Percentiles rank a stretch among this genome's conserved stretches.
Evolutionary conservation across 2,113 vertebrate species (phyloP).

Genomic region (Corythaeola cristata): DNA sequence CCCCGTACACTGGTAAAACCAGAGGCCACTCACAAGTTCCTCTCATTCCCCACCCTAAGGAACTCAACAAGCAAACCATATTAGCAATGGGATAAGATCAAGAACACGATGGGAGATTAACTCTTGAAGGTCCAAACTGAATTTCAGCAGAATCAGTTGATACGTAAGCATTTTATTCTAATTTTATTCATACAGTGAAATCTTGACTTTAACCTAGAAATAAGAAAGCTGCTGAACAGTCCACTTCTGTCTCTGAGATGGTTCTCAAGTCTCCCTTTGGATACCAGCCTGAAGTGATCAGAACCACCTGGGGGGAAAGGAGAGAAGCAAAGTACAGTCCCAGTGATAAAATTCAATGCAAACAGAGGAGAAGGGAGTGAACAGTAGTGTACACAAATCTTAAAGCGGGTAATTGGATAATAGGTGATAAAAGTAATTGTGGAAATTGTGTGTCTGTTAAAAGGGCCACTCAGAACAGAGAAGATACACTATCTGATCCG

Average conservation of each 20-base stretch:
- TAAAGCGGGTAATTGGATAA: neutral
- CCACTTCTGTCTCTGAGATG: neutral
- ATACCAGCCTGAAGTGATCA: neutral
- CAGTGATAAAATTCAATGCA: neutral
- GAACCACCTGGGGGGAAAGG: neutral
- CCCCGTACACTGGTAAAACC: slow-evolving; percentile 51
- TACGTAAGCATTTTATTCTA: neutral
- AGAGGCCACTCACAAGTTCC: slow-evolving; percentile 53
- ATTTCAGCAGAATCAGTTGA: neutral
- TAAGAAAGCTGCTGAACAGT: neutral
- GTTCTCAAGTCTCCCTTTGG: neutral
- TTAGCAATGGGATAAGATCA: slow-evolving; percentile 15
- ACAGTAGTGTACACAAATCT: neutral
- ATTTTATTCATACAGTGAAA: neutral
- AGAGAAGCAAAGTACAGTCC: neutral
- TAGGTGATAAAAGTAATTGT: slow-evolving; percentile 14
- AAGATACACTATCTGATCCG: slow-evolving; percentile 1
- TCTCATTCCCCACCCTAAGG: slow-evolving; percentile 46
- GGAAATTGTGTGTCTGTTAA: neutral
- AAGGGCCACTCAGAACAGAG: neutral
- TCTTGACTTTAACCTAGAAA: neutral
- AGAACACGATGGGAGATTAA: slow-evolving; percentile 11
- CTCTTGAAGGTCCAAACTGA: neutral
- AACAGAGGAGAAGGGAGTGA: neutral
- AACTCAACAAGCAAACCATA: slow-evolving; percentile 32